A percentile compares a stretch with the other conserved stretches of the same genome.
Evolutionary conservation across 2,888 invertebrate genomes (phyloP).

Genomic region (Trichopria drosophilae): DNA sequence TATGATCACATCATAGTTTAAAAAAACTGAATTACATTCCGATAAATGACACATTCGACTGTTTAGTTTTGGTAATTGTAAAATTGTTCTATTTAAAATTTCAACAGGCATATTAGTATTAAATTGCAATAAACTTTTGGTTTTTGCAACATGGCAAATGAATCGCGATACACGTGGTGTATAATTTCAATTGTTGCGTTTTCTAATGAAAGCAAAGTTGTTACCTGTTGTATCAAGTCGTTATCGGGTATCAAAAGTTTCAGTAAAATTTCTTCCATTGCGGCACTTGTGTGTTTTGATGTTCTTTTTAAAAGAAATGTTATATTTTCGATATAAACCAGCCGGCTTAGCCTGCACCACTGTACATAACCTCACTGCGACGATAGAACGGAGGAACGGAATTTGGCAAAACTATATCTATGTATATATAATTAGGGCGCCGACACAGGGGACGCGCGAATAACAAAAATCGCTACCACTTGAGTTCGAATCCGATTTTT

Average conservation of each 20-base stretch:
- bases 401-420: too few relatives aligned
- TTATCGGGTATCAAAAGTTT: constrained; percentile 67
- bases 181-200: neutral
- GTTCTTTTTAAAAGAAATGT: too few relatives aligned
- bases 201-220: neutral
- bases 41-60: too few relatives aligned
- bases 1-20: neutral
- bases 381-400: too few relatives aligned
- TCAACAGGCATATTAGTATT: neutral
- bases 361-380: too few relatives aligned
- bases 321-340: too few relatives aligned
- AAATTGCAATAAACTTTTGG: neutral
- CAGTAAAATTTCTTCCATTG: constrained; percentile 66
- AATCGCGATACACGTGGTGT: constrained; percentile 19
- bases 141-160: neutral
- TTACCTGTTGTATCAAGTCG: constrained; percentile 65
- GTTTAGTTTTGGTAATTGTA: neutral
- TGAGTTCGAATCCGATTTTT: too few relatives aligned
- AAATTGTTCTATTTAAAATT: neutral
- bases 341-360: too few relatives aligned
- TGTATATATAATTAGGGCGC: too few relatives aligned
- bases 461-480: too few relatives aligned
- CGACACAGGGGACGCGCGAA: too few relatives aligned
- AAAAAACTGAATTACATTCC: neutral
- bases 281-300: too few relatives aligned